These are phyloP conservation scores for Pangasius sanitwongsei DNA, from an alignment of 2,797 vertebrate species.

Conservation along the genomic window DNA sequence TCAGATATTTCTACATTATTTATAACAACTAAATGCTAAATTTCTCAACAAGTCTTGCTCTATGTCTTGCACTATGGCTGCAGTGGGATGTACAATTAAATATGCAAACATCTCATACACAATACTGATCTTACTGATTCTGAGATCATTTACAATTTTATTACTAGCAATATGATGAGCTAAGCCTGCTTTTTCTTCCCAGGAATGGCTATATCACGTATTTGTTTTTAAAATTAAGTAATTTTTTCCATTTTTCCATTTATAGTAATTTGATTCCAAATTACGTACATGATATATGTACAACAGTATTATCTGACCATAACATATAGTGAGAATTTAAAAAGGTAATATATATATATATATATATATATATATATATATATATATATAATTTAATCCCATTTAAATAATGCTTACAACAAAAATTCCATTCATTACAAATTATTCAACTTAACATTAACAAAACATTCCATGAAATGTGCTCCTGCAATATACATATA, in stretches of 20 bases:
- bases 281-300: not conserved
- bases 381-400: too few relatives aligned
- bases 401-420: not conserved
- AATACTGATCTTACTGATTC: not conserved
- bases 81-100: not conserved
- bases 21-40: not conserved
- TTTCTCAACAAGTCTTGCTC: not conserved
- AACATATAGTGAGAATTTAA: too few relatives aligned
- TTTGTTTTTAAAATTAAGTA: not conserved
- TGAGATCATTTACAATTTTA: not conserved
- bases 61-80: not conserved
- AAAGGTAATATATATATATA: not conserved
- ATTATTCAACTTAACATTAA: not conserved
- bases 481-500: not conserved
- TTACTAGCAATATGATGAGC: not conserved
- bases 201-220: not conserved
- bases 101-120: not conserved
- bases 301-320: not conserved
- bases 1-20: not conserved
- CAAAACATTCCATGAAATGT: not conserved
- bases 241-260: not conserved
- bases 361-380: too few relatives aligned
- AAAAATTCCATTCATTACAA: not conserved
- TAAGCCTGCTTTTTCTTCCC: not conserved
- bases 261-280: not conserved